Percentiles rank a stretch among this genome's conserved stretches.
Conservation (phyloP, 1,140 invertebrate species). For the Chymomyza costata region DNA sequence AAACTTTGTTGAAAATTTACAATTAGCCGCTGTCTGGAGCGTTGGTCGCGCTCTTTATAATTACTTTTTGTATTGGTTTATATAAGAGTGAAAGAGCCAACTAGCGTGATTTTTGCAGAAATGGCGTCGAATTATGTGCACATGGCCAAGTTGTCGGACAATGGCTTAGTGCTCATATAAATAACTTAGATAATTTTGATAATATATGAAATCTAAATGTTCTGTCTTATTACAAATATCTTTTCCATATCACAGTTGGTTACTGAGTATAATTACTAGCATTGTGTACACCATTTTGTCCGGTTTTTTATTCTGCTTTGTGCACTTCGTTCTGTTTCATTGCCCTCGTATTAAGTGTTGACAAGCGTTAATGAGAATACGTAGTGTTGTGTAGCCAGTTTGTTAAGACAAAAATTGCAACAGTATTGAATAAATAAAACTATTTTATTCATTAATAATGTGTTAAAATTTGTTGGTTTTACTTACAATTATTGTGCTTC, state of each 20-base stretch:
- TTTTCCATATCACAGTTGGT: conserved; percentile 18
- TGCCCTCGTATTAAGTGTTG: conserved; percentile 60
- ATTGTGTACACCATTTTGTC: conserved; percentile 66
- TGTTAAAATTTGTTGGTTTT: neutral
- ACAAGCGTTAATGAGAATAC: conserved; percentile 18
- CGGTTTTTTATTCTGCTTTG: conserved; percentile 64
- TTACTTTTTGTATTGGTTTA: conserved; percentile 47
- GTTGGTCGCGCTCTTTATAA: conserved; percentile 42
- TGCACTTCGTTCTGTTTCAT: conserved; percentile 57
- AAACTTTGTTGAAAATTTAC: conserved; percentile 54
- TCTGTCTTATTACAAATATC: neutral
- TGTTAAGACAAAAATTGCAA: too few species aligned
- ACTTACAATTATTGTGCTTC: neutral
- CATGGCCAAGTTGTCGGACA: conserved; percentile 47
- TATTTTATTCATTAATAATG: neutral
- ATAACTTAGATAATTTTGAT: conserved; percentile 3
- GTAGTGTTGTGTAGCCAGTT: conserved; percentile 45
- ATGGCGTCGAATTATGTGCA: conserved; percentile 67
- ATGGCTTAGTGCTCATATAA: conserved; percentile 14
- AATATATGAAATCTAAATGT: conserved; percentile 15
- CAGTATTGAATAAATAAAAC: too few species aligned
- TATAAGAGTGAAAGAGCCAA: conserved; percentile 56
- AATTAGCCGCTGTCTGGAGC: conserved; percentile 57
- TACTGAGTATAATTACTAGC: neutral
- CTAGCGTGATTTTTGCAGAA: conserved; percentile 54